A percentile compares a stretch with the other conserved stretches of the same genome.
These are phyloP conservation scores for Ctenoplectra terminalis DNA, from an alignment of 1,140 invertebrate species.

Conservation along the genomic window DNA sequence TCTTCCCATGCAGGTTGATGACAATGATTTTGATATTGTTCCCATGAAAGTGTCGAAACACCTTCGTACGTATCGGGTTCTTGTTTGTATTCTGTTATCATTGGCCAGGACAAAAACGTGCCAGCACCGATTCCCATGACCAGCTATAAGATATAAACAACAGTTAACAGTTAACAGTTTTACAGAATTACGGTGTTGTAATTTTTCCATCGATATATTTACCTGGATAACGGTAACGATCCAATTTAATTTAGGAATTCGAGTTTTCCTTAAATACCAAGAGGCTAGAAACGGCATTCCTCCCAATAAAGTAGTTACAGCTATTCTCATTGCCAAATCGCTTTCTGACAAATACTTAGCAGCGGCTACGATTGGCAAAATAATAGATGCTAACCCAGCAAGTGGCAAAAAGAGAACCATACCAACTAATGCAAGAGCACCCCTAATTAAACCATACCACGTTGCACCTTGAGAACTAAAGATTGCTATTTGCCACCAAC, in stretches of 20 bases:
- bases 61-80: slow-evolving; percentile 71
- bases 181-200: too few species aligned
- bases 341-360: slow-evolving; percentile 88
- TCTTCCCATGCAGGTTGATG: slow-evolving; percentile 87
- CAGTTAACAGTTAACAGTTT: neutral
- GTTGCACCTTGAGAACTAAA: slow-evolving; percentile 91
- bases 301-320: slow-evolving; percentile 84
- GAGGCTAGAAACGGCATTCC: slow-evolving; percentile 84
- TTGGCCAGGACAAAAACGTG: slow-evolving; percentile 82
- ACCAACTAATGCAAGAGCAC: slow-evolving; percentile 89
- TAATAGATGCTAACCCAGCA: slow-evolving; percentile 88
- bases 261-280: slow-evolving; percentile 86
- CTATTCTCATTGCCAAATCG: slow-evolving; percentile 85
- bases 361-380: slow-evolving; percentile 88
- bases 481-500: slow-evolving; percentile 93
- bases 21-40: slow-evolving; percentile 89
- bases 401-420: slow-evolving; percentile 90
- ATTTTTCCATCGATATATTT: slow-evolving; percentile 45
- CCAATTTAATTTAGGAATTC: slow-evolving; percentile 83
- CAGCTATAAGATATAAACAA: slow-evolving; percentile 57
- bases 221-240: slow-evolving; percentile 87
- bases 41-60: slow-evolving; percentile 83
- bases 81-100: slow-evolving; percentile 80
- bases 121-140: slow-evolving; percentile 78
- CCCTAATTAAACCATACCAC: slow-evolving; percentile 90